phyloP scores from a whole-genome alignment of 1,140 invertebrate genomes.

The Papilio dardanus region DNA sequence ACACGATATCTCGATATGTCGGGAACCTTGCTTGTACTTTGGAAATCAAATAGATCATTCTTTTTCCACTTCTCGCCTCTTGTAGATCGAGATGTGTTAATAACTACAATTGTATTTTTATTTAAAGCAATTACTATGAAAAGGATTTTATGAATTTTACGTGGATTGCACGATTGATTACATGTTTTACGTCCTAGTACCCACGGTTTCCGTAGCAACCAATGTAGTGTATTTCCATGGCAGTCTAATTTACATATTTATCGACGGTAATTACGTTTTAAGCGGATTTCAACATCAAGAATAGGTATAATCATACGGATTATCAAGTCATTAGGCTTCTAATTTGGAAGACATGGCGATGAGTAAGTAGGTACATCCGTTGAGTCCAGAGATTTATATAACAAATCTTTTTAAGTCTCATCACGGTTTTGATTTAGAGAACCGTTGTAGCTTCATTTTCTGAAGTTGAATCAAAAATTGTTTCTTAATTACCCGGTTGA shows the following conservation, averaged over 20 bases:
- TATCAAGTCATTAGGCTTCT: not conserved
- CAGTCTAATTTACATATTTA: constrained; percentile 6
- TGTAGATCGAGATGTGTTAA: not conserved
- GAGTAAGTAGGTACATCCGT: too few species aligned
- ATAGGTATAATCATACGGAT: not conserved
- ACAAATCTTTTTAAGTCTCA: too few species aligned
- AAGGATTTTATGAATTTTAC: not conserved
- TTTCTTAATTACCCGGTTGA: constrained; percentile 36
- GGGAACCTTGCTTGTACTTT: not conserved
- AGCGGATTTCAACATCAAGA: not conserved
- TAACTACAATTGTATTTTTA: not conserved
- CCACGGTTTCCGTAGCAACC: not conserved
- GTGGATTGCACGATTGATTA: too few species aligned
- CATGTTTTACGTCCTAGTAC: too few species aligned
- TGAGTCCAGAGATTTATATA: too few species aligned
- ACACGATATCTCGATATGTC: constrained; percentile 27
- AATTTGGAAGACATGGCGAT: not conserved
- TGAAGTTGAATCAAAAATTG: constrained; percentile 14
- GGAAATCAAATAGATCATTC: constrained; percentile 2
- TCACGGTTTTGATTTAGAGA: not conserved
- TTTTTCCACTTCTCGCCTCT: constrained; percentile 18
- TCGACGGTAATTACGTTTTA: not conserved
- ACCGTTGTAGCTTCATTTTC: constrained; percentile 8
- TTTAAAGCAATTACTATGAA: not conserved
- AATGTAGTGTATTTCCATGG: not conserved